phyloP scores from a whole-genome alignment of 2,888 invertebrate species.

The Odiellus spinosus region DNA sequence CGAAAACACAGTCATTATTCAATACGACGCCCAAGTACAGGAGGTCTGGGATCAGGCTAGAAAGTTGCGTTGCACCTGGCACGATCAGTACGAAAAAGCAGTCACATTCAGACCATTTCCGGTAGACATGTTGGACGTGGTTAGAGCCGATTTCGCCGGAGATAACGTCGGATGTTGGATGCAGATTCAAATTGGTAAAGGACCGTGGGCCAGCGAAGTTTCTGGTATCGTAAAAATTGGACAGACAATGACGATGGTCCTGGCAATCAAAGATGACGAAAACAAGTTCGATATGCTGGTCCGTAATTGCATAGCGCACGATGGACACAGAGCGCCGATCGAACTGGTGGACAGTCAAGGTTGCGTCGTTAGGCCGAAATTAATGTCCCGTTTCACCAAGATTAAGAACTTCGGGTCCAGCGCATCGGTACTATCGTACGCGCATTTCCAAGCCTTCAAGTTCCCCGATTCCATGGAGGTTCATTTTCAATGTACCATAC shows the following conservation, averaged over 20 bases:
- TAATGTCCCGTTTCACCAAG: slow-evolving; percentile 85
- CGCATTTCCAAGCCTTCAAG: slow-evolving; percentile 87
- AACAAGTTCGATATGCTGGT: slow-evolving; percentile 91
- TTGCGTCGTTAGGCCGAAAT: slow-evolving; percentile 75
- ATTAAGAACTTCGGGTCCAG: slow-evolving; percentile 89
- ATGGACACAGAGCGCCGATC: slow-evolving; percentile 81
- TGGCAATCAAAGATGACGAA: slow-evolving; percentile 87
- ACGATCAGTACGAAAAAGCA: slow-evolving; percentile 86
- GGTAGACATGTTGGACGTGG: slow-evolving; percentile 85
- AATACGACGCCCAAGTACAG: slow-evolving; percentile 78
- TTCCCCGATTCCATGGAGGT: slow-evolving; percentile 94
- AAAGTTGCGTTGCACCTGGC: slow-evolving; percentile 83
- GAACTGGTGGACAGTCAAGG: slow-evolving; percentile 83
- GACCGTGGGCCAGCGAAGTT: slow-evolving; percentile 85
- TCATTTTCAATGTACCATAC: slow-evolving; percentile 87
- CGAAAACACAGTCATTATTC: slow-evolving; percentile 82
- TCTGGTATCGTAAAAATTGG: slow-evolving; percentile 86
- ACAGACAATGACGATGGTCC: slow-evolving; percentile 91
- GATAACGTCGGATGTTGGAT: slow-evolving; percentile 95
- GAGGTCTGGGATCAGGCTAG: slow-evolving; percentile 92
- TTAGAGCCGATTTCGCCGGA: slow-evolving; percentile 84
- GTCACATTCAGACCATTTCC: slow-evolving; percentile 88
- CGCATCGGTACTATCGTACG: slow-evolving; percentile 77
- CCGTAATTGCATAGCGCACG: slow-evolving; percentile 83
- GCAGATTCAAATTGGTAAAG: slow-evolving; percentile 59